These are phyloP conservation scores for Goniozus legneri DNA, from an alignment of 1,140 invertebrate species.

Conservation along the genomic window DNA sequence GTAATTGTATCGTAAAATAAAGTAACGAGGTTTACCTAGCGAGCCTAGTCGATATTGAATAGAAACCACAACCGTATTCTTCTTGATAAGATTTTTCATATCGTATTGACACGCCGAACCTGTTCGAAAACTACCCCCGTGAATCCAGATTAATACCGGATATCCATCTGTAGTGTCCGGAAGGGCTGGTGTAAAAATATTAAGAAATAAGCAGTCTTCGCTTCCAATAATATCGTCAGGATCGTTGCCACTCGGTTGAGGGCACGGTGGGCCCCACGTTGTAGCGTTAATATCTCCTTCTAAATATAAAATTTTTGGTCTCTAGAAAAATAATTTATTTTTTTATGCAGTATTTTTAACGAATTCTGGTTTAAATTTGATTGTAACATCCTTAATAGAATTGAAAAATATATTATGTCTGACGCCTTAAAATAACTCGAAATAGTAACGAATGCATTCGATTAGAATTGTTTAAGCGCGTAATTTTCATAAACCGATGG, in stretches of 20 bases:
- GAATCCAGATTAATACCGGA: conserved; percentile 64
- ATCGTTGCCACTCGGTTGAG: conserved; percentile 53
- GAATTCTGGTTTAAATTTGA: conserved; percentile 2
- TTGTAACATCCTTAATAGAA: neutral
- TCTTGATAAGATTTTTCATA: conserved; percentile 58
- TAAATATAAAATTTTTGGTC: conserved; percentile 52
- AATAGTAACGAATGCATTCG: too few relatives aligned
- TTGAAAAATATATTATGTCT: too few relatives aligned
- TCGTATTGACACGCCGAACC: conserved; percentile 66
- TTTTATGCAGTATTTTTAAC: neutral
- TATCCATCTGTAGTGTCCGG: conserved; percentile 55
- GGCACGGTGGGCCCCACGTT: conserved; percentile 54
- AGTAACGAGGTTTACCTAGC: conserved; percentile 56
- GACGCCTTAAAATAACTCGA: too few relatives aligned
- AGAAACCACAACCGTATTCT: conserved; percentile 70
- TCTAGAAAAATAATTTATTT: conserved; percentile 31
- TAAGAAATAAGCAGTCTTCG: conserved; percentile 79
- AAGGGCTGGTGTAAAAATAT: conserved; percentile 71
- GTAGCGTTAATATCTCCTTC: conserved; percentile 58
- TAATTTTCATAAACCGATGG: too few relatives aligned
- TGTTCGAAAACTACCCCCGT: conserved; percentile 61
- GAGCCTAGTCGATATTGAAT: conserved; percentile 80
- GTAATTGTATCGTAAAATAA: neutral
- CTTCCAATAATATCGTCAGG: conserved; percentile 50
- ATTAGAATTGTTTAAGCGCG: too few relatives aligned